Evolutionary conservation across 2,797 vertebrate species (phyloP).

Genomic region (Sparidentex hasta): DNA sequence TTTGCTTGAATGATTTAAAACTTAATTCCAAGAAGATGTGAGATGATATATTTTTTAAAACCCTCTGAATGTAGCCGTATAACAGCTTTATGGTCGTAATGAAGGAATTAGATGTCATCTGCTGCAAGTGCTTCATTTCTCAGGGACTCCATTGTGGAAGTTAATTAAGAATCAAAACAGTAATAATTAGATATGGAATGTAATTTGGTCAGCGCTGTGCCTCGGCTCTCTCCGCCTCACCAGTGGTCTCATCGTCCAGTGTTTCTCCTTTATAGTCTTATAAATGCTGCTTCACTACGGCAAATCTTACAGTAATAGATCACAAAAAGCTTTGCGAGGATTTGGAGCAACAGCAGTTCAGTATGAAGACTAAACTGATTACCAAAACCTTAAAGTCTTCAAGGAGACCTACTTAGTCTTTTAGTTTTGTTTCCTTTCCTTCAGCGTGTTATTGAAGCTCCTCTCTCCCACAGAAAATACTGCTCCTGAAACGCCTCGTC

Average conservation of each 20-base stretch:
- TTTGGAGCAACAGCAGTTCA: not conserved
- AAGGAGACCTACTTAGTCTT: no score
- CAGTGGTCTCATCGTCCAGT: not conserved
- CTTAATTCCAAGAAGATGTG: constrained; percentile 10
- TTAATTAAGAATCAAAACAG: constrained; percentile 32
- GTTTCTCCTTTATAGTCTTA: not conserved
- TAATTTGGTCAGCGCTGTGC: constrained; percentile 20
- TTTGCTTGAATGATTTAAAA: not conserved
- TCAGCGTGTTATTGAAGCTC: no score
- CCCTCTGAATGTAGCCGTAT: not conserved
- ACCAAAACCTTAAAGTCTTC: no score
- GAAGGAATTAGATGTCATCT: constrained; percentile 8
- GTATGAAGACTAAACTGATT: not conserved
- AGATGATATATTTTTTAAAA: constrained; percentile 2
- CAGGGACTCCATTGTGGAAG: constrained; percentile 10
- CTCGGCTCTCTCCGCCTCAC: constrained; percentile 1
- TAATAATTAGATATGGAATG: constrained; percentile 26
- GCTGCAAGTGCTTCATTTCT: constrained; percentile 12
- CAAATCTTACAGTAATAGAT: not conserved
- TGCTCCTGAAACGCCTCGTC: no score
- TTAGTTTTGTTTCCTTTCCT: no score
- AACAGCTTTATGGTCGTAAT: not conserved
- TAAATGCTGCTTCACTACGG: not conserved
- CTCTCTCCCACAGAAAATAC: no score
- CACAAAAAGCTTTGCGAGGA: not conserved